A percentile compares a stretch with the other conserved stretches of the same genome.
Conservation (phyloP, 1,140 invertebrate genomes). For the Stenopsyche tienmushanensis region DNA sequence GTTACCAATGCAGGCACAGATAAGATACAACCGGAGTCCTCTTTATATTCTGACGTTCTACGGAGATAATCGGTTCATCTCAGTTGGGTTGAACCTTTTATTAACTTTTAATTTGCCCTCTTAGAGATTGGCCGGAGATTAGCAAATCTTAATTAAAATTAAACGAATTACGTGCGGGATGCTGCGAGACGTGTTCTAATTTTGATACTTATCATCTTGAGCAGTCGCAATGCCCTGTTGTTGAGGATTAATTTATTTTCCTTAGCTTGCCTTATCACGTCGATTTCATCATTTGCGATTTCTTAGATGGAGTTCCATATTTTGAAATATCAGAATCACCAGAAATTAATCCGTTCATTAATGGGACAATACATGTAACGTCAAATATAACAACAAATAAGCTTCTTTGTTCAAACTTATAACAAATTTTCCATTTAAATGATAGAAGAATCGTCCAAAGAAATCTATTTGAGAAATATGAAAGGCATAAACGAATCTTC, state of each 20-base stretch:
- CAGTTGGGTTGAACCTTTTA: conserved; percentile 32
- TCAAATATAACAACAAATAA: too few species aligned
- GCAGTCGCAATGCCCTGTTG: neutral
- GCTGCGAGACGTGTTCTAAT: conserved; percentile 18
- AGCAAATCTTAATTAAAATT: conserved; percentile 40
- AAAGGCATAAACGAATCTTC: too few species aligned
- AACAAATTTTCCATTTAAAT: too few species aligned
- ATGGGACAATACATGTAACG: too few species aligned
- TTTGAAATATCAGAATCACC: too few species aligned
- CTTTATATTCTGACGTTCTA: neutral
- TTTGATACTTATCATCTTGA: conserved; percentile 13
- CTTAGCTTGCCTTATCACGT: neutral
- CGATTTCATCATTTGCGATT: neutral
- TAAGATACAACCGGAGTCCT: neutral
- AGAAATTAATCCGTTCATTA: too few species aligned
- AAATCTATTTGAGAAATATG: too few species aligned
- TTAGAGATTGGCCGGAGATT: conserved; percentile 31
- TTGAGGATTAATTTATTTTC: conserved; percentile 11
- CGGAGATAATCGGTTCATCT: conserved; percentile 33
- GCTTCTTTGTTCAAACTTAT: too few species aligned
- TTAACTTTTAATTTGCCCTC: conserved; percentile 39
- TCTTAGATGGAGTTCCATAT: too few species aligned
- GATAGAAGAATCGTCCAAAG: too few species aligned
- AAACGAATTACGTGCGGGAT: conserved; percentile 33
- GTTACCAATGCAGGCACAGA: neutral